Conservation (phyloP, 2,797 vertebrate genomes). For the Sebastes wilsoni region DNA sequence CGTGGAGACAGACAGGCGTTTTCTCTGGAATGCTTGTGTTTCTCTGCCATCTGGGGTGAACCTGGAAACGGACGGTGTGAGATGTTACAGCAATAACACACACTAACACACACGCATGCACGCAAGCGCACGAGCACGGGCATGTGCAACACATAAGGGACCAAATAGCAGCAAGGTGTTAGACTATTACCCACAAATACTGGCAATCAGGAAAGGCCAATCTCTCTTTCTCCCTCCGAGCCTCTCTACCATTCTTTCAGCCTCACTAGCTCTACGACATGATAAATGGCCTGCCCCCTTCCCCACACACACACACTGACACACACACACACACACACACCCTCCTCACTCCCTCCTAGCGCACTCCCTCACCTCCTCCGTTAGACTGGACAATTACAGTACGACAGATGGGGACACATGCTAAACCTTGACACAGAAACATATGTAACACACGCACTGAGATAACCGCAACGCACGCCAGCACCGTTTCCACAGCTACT, state of each 20-base stretch:
- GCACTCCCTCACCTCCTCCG: conserved; percentile 1
- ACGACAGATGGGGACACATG: conserved; percentile 8
- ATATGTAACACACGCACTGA: conserved; percentile 4
- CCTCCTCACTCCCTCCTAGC: neutral
- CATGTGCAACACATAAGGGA: conserved; percentile 35
- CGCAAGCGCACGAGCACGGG: neutral
- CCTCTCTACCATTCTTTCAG: conserved; percentile 59
- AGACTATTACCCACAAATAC: conserved; percentile 72
- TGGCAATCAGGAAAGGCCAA: conserved; percentile 74
- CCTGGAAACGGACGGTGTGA: conserved; percentile 79
- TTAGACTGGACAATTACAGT: conserved; percentile 33
- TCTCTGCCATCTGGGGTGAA: conserved; percentile 96
- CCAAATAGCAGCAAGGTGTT: conserved; percentile 61
- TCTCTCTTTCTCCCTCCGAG: conserved; percentile 57
- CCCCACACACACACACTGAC: neutral
- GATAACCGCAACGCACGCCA: neutral
- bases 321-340: neutral
- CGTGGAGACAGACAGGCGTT: conserved; percentile 94
- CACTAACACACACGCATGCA: conserved; percentile 1
- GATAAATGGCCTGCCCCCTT: conserved; percentile 66
- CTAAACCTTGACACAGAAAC: conserved; percentile 16
- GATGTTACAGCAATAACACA: conserved; percentile 21
- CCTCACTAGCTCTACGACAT: conserved; percentile 66
- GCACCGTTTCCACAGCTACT: neutral
- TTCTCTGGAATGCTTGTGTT: conserved; percentile 98